phyloP scores from a whole-genome alignment of 2,888 invertebrate genomes.

The Agrenia bidenticulata region DNA sequence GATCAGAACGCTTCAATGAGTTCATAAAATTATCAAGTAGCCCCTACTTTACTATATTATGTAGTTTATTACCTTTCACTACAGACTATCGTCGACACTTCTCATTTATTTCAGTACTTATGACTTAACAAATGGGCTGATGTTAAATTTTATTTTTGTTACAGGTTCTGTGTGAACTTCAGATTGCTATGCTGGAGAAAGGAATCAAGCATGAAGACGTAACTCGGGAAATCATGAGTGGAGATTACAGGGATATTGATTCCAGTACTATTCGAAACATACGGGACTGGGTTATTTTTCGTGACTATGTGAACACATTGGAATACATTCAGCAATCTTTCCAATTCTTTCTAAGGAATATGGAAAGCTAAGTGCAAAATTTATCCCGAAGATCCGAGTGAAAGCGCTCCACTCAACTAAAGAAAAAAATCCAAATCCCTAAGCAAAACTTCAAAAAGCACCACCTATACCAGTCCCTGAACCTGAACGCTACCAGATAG shows the following conservation, averaged over 20 bases:
- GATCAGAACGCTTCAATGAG: too few species aligned
- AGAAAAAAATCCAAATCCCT: not conserved
- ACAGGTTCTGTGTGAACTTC: conserved; percentile 70
- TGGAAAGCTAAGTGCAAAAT: conserved; percentile 3
- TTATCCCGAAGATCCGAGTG: not conserved
- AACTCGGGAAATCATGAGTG: conserved; percentile 56
- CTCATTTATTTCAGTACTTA: too few species aligned
- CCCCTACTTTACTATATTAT: too few species aligned
- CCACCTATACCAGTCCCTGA: not conserved
- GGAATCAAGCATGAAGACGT: conserved; percentile 58
- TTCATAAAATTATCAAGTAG: too few species aligned
- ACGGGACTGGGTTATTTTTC: conserved; percentile 65
- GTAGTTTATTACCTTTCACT: too few species aligned
- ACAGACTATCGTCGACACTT: too few species aligned
- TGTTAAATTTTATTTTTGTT: not conserved
- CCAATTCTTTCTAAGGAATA: conserved; percentile 40
- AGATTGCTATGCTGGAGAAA: conserved; percentile 62
- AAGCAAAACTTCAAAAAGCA: not conserved
- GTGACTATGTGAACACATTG: conserved; percentile 66
- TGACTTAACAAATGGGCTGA: too few species aligned
- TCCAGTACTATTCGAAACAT: conserved; percentile 58
- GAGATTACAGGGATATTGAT: conserved; percentile 55
- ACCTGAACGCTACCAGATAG: not conserved
- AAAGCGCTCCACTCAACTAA: not conserved
- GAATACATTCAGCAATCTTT: conserved; percentile 62